Percentiles rank a stretch among this genome's conserved stretches.
Conservation (phyloP, 30 jellyfish, hydroid and myxozoan species). For the Cassiopea andromeda region DNA sequence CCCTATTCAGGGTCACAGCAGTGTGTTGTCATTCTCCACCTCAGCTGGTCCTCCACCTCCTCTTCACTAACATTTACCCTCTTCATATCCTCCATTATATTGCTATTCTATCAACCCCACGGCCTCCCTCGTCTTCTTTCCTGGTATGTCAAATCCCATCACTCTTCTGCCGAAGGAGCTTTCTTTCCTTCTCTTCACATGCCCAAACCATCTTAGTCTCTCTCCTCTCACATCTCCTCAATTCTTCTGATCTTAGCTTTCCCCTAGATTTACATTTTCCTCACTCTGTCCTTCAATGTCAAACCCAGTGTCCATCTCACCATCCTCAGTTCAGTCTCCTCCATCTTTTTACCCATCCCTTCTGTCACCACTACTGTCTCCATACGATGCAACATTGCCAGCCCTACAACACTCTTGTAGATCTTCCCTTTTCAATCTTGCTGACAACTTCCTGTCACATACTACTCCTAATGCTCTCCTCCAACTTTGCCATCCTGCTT, state of each 20-base stretch:
- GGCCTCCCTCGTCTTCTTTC: slow-evolving; percentile 11
- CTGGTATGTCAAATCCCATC: slow-evolving; percentile 11
- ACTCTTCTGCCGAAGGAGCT: slow-evolving; percentile 23
- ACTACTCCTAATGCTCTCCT: slow-evolving; percentile 16
- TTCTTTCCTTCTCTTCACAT: slow-evolving; percentile 32
- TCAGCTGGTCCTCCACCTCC: neutral
- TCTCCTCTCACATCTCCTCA: neutral
- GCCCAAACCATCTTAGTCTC: slow-evolving; percentile 27
- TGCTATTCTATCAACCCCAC: neutral
- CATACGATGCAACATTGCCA: slow-evolving; percentile 47
- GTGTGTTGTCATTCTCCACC: neutral
- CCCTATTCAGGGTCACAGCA: slow-evolving; percentile 16
- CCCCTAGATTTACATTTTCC: slow-evolving; percentile 3
- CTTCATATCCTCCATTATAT: neutral
- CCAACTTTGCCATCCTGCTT: slow-evolving; percentile 28
- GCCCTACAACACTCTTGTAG: slow-evolving; percentile 15
- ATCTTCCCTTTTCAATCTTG: slow-evolving; percentile 11
- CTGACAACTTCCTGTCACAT: slow-evolving; percentile 18
- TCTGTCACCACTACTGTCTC: slow-evolving; percentile 32
- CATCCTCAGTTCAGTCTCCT: slow-evolving; percentile 34
- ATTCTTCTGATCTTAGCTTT: neutral
- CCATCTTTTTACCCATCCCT: slow-evolving; percentile 1
- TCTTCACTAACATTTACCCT: neutral
- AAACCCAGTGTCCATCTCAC: slow-evolving; percentile 29
- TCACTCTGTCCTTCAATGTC: slow-evolving; percentile 11